phyloP scores from a whole-genome alignment of 2,888 invertebrate species.

The Ectemnius cavifrons region DNA sequence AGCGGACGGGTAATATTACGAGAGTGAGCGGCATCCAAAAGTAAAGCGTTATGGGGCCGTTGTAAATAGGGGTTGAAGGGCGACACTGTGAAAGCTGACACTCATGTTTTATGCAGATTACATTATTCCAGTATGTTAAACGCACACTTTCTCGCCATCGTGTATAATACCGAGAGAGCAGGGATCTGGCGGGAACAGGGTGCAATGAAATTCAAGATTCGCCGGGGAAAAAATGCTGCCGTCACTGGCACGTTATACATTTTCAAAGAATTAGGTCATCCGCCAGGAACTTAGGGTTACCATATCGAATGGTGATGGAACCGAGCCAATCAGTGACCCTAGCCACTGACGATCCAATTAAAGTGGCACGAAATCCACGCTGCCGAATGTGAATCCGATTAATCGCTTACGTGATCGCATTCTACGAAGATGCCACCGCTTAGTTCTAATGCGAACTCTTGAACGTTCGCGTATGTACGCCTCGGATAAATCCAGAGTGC shows the following conservation, averaged over 20 bases:
- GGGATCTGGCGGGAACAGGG: background rate
- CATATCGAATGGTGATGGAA: slow-evolving; percentile 32
- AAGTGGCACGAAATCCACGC: slow-evolving; percentile 47
- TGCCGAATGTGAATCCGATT: slow-evolving; percentile 54
- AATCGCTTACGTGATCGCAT: slow-evolving; percentile 49
- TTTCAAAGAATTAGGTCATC: too few relatives aligned
- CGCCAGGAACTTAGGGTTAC: too few relatives aligned
- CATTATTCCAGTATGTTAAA: slow-evolving; percentile 1
- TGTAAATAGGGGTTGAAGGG: slow-evolving; percentile 1
- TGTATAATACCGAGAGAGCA: background rate
- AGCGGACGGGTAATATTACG: background rate
- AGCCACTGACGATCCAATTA: slow-evolving; percentile 56
- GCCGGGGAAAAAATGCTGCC: too few relatives aligned
- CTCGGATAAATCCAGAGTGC: slow-evolving; percentile 22
- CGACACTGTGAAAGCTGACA: slow-evolving; percentile 8
- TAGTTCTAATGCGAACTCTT: slow-evolving; percentile 48
- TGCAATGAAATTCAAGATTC: too few relatives aligned
- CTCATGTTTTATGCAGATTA: slow-evolving; percentile 16
- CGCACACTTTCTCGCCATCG: slow-evolving; percentile 1
- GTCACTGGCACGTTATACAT: too few relatives aligned
- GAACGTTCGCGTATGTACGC: slow-evolving; percentile 9
- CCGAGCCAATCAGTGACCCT: slow-evolving; percentile 51
- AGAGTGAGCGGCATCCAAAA: background rate
- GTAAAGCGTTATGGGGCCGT: background rate
- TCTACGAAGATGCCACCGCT: slow-evolving; percentile 29